These are phyloP conservation scores for Coptodon rendalli DNA, from an alignment of 2,113 vertebrate genomes.

Conservation along the genomic window DNA sequence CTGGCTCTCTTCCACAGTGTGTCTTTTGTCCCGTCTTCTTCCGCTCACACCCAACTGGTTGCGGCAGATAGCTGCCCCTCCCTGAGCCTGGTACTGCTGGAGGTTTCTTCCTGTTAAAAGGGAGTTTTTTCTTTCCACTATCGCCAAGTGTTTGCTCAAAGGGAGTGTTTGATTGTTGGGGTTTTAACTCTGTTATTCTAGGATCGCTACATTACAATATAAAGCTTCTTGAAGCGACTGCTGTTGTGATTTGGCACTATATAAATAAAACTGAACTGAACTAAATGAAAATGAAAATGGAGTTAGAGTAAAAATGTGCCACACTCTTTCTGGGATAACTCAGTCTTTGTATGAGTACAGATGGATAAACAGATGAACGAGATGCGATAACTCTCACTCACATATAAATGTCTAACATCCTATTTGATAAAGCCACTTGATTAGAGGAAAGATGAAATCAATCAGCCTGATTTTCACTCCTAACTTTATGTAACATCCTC, in stretches of 20 bases:
- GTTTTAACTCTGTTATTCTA: neutral
- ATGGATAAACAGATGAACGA: neutral
- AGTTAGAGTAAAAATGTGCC: neutral
- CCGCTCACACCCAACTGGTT: neutral
- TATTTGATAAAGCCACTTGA: neutral
- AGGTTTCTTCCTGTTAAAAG: neutral
- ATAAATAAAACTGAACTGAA: neutral
- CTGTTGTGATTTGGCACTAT: neutral
- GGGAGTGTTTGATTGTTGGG: neutral
- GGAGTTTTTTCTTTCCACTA: neutral
- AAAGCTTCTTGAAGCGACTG: neutral
- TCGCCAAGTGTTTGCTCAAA: fast-evolving
- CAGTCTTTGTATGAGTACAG: neutral
- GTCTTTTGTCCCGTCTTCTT: neutral
- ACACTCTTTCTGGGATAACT: neutral
- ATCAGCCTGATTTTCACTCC: neutral
- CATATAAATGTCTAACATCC: neutral
- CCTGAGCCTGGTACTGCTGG: neutral
- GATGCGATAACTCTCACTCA: neutral
- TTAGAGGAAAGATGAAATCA: neutral
- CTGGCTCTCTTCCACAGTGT: neutral
- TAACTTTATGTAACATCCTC: conserved; percentile 38
- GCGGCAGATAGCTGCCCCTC: neutral
- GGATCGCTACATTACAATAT: neutral
- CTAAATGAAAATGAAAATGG: neutral